These are phyloP conservation scores for Euschistus heros DNA, from an alignment of 1,140 invertebrate genomes.

Conservation along the genomic window DNA sequence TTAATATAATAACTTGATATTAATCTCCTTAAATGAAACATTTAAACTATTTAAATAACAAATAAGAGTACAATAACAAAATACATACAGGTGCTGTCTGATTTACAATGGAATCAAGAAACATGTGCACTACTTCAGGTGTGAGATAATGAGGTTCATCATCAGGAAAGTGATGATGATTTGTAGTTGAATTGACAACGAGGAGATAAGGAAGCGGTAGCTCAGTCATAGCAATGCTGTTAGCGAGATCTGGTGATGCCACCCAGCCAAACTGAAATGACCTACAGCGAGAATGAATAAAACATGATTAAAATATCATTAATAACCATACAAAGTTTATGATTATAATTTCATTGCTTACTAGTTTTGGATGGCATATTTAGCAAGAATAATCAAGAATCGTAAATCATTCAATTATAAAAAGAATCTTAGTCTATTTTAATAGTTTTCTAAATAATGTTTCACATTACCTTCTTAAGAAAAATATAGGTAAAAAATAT, in stretches of 20 bases:
- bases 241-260: conserved; percentile 71
- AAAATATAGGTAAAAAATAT: no score
- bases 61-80: background rate
- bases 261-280: conserved; percentile 87
- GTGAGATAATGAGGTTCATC: conserved; percentile 71
- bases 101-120: conserved; percentile 62
- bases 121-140: conserved; percentile 62
- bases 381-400: no score
- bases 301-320: no score
- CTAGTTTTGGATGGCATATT: no score
- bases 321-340: no score
- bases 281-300: conserved; percentile 33
- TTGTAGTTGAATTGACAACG: conserved; percentile 79
- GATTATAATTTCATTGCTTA: no score
- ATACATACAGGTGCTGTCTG: conserved; percentile 54
- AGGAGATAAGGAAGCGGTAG: conserved; percentile 74
- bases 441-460: no score
- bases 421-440: background rate
- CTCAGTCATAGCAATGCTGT: conserved; percentile 78
- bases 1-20: no score
- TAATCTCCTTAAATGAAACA: no score
- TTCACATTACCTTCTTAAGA: no score
- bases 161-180: conserved; percentile 80
- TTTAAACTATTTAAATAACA: background rate
- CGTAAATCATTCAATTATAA: background rate